Conservation (phyloP, 2,797 vertebrate species). For the Philypnodon macrostomus region DNA sequence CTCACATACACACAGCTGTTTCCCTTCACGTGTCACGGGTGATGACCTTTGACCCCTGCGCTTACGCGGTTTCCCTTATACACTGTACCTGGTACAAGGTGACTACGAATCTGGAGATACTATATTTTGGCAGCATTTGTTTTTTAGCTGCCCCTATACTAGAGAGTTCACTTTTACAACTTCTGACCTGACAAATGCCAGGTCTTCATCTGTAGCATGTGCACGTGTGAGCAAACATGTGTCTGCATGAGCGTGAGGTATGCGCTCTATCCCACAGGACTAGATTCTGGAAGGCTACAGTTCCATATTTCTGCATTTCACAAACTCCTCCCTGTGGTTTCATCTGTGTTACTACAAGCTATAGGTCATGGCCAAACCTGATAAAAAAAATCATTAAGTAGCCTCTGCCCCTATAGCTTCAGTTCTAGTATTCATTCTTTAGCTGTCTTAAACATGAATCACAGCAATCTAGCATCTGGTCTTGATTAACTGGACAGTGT, state of each 20-base stretch:
- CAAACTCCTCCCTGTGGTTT: background rate
- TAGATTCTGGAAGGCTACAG: constrained; percentile 19
- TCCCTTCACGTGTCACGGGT: constrained; percentile 28
- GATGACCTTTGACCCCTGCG: constrained; percentile 36
- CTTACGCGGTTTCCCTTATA: constrained; percentile 13
- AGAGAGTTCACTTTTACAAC: background rate
- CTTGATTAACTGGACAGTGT: background rate
- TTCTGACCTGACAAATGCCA: constrained; percentile 5
- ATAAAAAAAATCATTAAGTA: constrained; percentile 55
- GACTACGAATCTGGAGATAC: background rate
- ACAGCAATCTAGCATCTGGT: constrained; percentile 1
- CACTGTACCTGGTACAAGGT: constrained; percentile 35
- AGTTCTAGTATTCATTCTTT: background rate
- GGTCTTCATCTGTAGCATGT: constrained; percentile 2
- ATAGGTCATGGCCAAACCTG: constrained; percentile 42
- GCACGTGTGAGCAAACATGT: constrained; percentile 23
- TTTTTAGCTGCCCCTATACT: background rate
- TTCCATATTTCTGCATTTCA: constrained; percentile 31
- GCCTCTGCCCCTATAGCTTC: constrained; percentile 24
- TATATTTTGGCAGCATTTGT: background rate
- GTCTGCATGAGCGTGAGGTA: constrained; percentile 36
- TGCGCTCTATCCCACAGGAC: constrained; percentile 38
- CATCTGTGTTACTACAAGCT: constrained; percentile 44
- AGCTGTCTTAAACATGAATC: constrained; percentile 2
- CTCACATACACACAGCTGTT: constrained; percentile 36